Evolutionary conservation across 2,797 vertebrate genomes (phyloP).

Genomic region (Pantherophis vulpinus): DNA sequence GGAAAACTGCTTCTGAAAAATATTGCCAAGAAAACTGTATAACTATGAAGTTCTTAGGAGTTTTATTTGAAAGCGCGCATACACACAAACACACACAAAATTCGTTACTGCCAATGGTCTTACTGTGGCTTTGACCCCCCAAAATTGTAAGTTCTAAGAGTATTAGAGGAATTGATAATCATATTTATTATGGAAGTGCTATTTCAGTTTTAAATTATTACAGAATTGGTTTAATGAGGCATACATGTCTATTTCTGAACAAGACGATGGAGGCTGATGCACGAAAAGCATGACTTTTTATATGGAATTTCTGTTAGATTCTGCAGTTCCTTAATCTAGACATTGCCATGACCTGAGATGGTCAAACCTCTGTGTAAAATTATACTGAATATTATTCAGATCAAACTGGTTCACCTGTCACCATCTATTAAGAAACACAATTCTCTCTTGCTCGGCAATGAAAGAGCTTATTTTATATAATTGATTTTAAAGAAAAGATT

Average conservation of each 20-base stretch:
- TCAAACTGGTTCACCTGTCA: constrained; percentile 14
- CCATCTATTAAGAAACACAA: neutral
- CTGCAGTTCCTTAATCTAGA: neutral
- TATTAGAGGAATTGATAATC: neutral
- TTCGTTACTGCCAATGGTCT: neutral
- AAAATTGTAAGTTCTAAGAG: neutral
- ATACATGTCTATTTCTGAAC: neutral
- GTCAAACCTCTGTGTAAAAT: neutral
- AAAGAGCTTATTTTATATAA: constrained; percentile 31
- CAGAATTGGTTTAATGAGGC: neutral
- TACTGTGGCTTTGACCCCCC: neutral
- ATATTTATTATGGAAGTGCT: neutral
- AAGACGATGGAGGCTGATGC: neutral
- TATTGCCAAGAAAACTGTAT: neutral
- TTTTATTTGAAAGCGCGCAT: neutral
- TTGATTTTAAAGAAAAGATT: constrained; percentile 29
- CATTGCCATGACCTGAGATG: constrained; percentile 3
- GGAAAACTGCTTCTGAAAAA: neutral
- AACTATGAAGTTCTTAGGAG: neutral
- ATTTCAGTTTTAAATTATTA: neutral
- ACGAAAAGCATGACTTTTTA: neutral
- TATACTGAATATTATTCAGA: neutral
- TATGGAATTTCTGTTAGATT: neutral
- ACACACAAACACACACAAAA: neutral
- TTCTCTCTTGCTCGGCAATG: neutral